Base-by-base conservation (phyloP, 2,113 vertebrate genomes). In the Oreochromis aureus region DNA sequence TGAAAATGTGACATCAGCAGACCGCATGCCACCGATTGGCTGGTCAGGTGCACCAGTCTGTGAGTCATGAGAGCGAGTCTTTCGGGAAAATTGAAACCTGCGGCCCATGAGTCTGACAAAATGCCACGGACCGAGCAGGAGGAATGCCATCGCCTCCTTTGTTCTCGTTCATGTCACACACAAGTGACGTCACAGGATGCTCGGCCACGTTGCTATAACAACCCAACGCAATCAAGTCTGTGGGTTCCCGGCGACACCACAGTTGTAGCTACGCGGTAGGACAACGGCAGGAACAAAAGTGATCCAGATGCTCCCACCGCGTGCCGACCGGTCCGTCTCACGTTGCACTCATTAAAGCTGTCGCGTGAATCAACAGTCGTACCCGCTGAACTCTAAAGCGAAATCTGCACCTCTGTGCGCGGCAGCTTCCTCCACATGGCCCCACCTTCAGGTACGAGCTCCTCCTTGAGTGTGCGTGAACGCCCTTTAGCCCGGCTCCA, bases 401-500 rank as follows among this genome's bases (percentile, higher is more conserved):
- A 27, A 2, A 58, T 1, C 12, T 58, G 55, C 55, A 58, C 13
- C 13, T 58, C 13, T 9, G 27, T 1, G 7, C 4, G 3, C 0
- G 8, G 59, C 19, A 19, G 59, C 59, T 19, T 34, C 59, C 59
- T 19, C 30, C 30, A 61, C 58, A 4, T 4, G 5, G 58, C 58
- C 16, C 58, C 30, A 4, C 10, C 16, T 34, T 63, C 59, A 34
- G 59, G 16, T 30, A 11, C 3, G 30, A 34, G 9, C 30, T 63
- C 30, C 30, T 19, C 16, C 5, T 63, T 5, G 0, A 16, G 1
- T 2, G 59, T 63, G 59, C 30, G 19, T 6, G 0, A 63, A 63
- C 10, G 59, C 30, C 9, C 10, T n/a, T 36, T 63, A 36, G 18
- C 59, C 30, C 30, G 1, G 59, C 0, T 0, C n/a, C 10, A 22